Conservation (phyloP, 2,888 invertebrate genomes). For the Electrophaes corylata region DNA sequence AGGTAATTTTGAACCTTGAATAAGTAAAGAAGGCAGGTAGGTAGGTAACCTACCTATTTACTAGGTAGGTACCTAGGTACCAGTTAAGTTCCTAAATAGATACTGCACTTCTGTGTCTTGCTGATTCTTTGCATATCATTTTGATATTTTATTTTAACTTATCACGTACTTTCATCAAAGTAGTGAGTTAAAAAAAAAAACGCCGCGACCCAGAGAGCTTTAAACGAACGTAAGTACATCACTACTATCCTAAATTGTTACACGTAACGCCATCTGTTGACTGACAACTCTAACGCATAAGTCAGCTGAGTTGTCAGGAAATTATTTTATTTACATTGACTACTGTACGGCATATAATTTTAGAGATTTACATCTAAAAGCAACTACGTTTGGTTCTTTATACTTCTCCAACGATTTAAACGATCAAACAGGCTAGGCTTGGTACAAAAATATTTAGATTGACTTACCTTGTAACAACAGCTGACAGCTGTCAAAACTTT, state of each 20-base stretch:
- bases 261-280: slow-evolving; percentile 62
- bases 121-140: no score
- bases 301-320: slow-evolving; percentile 51
- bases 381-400: neutral
- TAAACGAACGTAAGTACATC: slow-evolving; percentile 15
- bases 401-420: neutral
- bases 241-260: slow-evolving; percentile 26
- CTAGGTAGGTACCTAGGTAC: no score
- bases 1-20: no score
- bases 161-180: no score
- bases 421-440: neutral
- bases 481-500: slow-evolving; percentile 81
- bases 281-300: slow-evolving; percentile 15
- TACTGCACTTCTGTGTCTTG: no score
- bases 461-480: slow-evolving; percentile 61
- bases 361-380: neutral
- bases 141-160: no score
- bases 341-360: neutral
- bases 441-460: slow-evolving; percentile 44
- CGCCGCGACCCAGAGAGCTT: no score
- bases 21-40: no score
- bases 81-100: no score
- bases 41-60: neutral
- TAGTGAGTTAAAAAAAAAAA: no score
- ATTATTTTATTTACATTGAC: slow-evolving; percentile 32